These are phyloP conservation scores for Pegoplata infirma DNA, from an alignment of 2,888 invertebrate genomes.

Conservation along the genomic window DNA sequence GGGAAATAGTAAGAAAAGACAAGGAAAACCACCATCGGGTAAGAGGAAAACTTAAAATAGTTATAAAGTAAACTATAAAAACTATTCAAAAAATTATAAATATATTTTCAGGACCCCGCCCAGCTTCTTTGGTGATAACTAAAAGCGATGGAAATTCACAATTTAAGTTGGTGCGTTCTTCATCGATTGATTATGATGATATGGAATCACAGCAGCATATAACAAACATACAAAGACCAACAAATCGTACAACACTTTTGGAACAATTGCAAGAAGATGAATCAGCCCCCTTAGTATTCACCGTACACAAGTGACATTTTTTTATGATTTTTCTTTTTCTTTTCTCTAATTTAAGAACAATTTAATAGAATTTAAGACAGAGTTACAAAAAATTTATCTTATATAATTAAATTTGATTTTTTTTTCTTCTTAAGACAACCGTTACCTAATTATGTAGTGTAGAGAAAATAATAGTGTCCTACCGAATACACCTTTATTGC, in stretches of 20 bases:
- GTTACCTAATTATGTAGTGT: constrained; percentile 12
- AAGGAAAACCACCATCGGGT: constrained; percentile 73
- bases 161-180: constrained; percentile 76
- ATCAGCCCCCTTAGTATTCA: constrained; percentile 76
- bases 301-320: constrained; percentile 72
- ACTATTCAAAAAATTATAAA: neutral
- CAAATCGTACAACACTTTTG: constrained; percentile 56
- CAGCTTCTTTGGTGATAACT: constrained; percentile 76
- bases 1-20: constrained; percentile 59
- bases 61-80: neutral
- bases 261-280: constrained; percentile 76
- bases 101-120: constrained; percentile 71
- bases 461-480: constrained; percentile 4
- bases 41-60: constrained; percentile 1
- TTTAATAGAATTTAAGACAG: constrained; percentile 33
- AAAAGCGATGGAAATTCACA: constrained; percentile 74
- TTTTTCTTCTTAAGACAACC: neutral
- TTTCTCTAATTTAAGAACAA: constrained; percentile 1
- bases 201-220: constrained; percentile 74
- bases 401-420: constrained; percentile 2
- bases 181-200: constrained; percentile 77
- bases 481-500: too few species aligned
- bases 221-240: constrained; percentile 66
- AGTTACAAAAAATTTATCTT: constrained; percentile 9
- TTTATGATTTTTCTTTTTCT: neutral